Percentiles rank a stretch among this genome's conserved stretches.
phyloP scores from a whole-genome alignment of 2,113 vertebrate species.

The Campylomormyrus numenius region DNA sequence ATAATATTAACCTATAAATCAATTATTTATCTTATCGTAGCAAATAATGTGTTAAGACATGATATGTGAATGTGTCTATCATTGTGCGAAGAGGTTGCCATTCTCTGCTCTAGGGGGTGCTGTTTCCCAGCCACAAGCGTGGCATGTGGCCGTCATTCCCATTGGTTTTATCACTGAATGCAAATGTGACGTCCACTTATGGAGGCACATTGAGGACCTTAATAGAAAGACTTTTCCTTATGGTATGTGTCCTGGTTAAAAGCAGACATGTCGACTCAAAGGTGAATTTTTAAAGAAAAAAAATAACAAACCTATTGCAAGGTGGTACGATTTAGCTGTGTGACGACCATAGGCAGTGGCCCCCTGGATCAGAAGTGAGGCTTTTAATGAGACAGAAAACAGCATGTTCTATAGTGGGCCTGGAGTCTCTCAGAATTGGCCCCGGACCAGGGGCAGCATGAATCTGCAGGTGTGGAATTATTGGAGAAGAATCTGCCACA shows the following conservation, averaged over 20 bases:
- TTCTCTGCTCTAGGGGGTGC: background rate
- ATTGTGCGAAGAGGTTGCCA: no score
- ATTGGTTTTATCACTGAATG: background rate
- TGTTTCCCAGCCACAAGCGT: background rate
- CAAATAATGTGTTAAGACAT: no score
- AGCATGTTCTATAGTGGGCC: background rate
- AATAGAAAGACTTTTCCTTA: background rate
- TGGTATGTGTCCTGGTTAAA: background rate
- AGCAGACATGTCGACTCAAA: background rate
- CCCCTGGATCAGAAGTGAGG: background rate
- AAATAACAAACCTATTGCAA: background rate
- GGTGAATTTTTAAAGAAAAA: background rate
- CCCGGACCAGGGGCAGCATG: background rate
- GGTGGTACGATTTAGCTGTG: background rate
- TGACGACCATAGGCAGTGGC: fast-evolving
- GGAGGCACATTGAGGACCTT: background rate
- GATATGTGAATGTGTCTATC: no score
- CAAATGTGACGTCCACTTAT: background rate
- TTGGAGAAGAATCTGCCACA: background rate
- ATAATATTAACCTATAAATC: no score
- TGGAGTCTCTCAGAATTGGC: background rate
- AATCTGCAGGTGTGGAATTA: background rate
- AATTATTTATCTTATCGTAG: no score
- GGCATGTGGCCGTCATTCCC: background rate
- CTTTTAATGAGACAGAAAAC: background rate